phyloP scores from a whole-genome alignment of 2,113 vertebrate species.

The Tapirus terrestris region DNA sequence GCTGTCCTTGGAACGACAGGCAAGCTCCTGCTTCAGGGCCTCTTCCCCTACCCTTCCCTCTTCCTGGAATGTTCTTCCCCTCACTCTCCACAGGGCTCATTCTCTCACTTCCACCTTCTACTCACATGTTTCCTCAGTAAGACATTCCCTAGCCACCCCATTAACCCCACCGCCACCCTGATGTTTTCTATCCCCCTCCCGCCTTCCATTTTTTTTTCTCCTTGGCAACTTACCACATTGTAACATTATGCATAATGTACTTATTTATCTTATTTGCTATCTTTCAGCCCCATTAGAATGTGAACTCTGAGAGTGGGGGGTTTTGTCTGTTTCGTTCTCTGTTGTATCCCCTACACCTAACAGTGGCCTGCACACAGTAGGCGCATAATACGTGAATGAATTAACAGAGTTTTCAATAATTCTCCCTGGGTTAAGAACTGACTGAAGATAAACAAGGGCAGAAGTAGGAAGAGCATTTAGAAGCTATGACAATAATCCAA shows the following conservation, averaged over 20 bases:
- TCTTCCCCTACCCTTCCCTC: background rate
- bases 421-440: background rate
- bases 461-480: background rate
- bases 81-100: background rate
- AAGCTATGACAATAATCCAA: background rate
- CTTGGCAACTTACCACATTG: background rate
- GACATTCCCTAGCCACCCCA: background rate
- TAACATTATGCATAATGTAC: background rate
- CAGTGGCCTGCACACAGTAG: background rate
- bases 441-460: background rate
- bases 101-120: background rate
- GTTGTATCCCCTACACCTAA: background rate
- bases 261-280: background rate
- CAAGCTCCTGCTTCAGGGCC: background rate
- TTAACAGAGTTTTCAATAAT: background rate
- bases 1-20: background rate
- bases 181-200: background rate
- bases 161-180: background rate
- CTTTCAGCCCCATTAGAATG: background rate
- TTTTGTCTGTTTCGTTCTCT: background rate
- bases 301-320: background rate
- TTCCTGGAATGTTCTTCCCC: background rate
- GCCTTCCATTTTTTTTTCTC: background rate
- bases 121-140: background rate
- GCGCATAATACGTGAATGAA: background rate